Evolutionary conservation across 1,140 invertebrate species (phyloP), one percentile per base, ranked within the genome.

Genomic region (Drosophila pseudoobscura): DNA sequence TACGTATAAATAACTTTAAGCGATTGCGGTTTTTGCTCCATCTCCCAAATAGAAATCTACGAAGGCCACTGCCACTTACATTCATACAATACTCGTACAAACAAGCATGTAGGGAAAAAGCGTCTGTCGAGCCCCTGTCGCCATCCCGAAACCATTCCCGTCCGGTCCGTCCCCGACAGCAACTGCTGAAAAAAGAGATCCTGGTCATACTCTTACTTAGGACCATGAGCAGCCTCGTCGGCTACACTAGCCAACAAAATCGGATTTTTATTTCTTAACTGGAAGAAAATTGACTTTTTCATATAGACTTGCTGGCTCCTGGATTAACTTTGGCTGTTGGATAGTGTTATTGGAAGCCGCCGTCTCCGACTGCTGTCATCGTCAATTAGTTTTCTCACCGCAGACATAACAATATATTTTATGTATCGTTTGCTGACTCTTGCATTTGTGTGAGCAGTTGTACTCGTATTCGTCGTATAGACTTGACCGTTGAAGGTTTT

Each of bases 391-490:
- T 83, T 83, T 83, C 78, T 80, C 80, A 80, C 59, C 78, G 78
- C 65, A 82, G 75, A 75, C 69, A 83, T 80, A 80, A 83, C 75
- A 83, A 83, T 78, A 83, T 80, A 80, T 83, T 83, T 83, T 83
- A 80, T 83, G 54, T 85, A 75, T 76, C 65, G 75, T 26, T 72
- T 45, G 57, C 56, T 47, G 31, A 8, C 49, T 55, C 24, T 70
- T 59, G 64, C 26, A 56, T 56, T 70, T 58, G 51, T 55, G 31
- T 62, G 24, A 26, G 29, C 39, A 41, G 20, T 46, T 22, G 24
- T 72, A 4, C 22, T 57, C 43, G 58, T 54, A 39, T 39, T 13
- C 35, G 8, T 35, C 51, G 24, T 26, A 4, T 57, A 75, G 64
- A 49, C 69, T 74, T 78, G 49, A 59, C 53, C 64, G 50, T 29